phyloP scores from a whole-genome alignment of 2,888 invertebrate genomes.

The Drosophila meridionalis region DNA sequence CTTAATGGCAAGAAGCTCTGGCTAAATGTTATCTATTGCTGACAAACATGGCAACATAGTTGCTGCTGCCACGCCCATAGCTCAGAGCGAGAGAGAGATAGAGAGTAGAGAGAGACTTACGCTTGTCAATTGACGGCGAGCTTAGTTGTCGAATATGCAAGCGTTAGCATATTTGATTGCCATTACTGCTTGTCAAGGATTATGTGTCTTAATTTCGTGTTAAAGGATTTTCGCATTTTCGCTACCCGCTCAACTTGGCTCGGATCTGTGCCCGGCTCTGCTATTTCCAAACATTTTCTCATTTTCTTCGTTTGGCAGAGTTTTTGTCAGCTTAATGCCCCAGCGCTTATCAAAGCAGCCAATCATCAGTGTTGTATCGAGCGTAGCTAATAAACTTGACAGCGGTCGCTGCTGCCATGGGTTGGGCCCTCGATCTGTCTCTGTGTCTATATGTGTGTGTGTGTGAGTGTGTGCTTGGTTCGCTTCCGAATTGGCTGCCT shows the following conservation, averaged over 20 bases:
- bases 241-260: conserved; percentile 11
- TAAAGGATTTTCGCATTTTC: conserved; percentile 76
- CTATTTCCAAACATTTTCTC: conserved; percentile 41
- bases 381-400: conserved; percentile 73
- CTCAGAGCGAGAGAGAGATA: background rate
- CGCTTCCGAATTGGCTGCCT: conserved; percentile 19
- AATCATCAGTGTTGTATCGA: conserved; percentile 74
- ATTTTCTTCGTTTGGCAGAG: conserved; percentile 53
- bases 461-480: background rate
- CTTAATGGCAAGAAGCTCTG: conserved; percentile 43
- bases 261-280: conserved; percentile 3
- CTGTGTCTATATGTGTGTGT: background rate
- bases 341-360: conserved; percentile 73
- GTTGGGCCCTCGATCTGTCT: conserved; percentile 1
- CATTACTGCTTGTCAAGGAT: conserved; percentile 80
- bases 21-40: conserved; percentile 29
- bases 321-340: conserved; percentile 78
- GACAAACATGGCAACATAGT: conserved; percentile 23
- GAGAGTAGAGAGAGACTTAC: background rate
- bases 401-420: conserved; percentile 14
- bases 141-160: conserved; percentile 71
- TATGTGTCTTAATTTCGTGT: conserved; percentile 78
- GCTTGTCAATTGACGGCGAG: conserved; percentile 66
- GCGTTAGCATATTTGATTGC: conserved; percentile 80
- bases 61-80: conserved; percentile 33